Evolutionary conservation across 2,888 invertebrate species (phyloP).

Genomic region (Brachylomia viminalis): DNA sequence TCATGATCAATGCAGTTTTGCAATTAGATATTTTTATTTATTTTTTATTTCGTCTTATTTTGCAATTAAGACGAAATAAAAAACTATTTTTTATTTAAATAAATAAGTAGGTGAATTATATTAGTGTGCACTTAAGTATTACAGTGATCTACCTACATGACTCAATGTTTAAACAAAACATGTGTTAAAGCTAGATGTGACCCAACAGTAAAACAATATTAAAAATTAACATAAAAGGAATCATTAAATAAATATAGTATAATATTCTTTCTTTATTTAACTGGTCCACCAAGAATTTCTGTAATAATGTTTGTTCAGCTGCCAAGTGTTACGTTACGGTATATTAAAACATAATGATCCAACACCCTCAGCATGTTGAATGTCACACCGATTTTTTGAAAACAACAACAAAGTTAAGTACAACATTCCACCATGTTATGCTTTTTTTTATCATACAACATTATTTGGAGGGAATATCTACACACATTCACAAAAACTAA

Average conservation of each 20-base stretch:
- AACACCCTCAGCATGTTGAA: slow-evolving; percentile 34
- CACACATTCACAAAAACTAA: neutral
- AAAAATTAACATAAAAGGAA: slow-evolving; percentile 58
- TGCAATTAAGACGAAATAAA: no score
- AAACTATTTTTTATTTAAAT: neutral
- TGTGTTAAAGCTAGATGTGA: slow-evolving; percentile 29
- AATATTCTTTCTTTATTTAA: slow-evolving; percentile 47
- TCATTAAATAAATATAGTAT: slow-evolving; percentile 46
- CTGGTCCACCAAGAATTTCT: slow-evolving; percentile 48
- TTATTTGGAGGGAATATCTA: neutral
- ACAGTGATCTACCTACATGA: slow-evolving; percentile 28
- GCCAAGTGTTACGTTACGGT: slow-evolving; percentile 47
- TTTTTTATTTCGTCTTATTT: neutral
- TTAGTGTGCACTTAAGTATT: neutral
- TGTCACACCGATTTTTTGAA: slow-evolving; percentile 38
- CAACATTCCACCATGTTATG: neutral
- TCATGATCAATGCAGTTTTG: neutral
- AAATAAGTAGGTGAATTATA: neutral
- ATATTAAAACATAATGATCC: slow-evolving; percentile 50
- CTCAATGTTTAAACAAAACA: slow-evolving; percentile 31
- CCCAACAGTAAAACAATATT: slow-evolving; percentile 36
- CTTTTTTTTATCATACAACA: neutral
- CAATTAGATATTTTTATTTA: neutral
- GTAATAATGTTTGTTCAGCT: slow-evolving; percentile 66
- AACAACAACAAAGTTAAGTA: slow-evolving; percentile 38